These are phyloP conservation scores for Drosophila asahinai DNA, from an alignment of 1,140 invertebrate genomes.

Conservation along the genomic window DNA sequence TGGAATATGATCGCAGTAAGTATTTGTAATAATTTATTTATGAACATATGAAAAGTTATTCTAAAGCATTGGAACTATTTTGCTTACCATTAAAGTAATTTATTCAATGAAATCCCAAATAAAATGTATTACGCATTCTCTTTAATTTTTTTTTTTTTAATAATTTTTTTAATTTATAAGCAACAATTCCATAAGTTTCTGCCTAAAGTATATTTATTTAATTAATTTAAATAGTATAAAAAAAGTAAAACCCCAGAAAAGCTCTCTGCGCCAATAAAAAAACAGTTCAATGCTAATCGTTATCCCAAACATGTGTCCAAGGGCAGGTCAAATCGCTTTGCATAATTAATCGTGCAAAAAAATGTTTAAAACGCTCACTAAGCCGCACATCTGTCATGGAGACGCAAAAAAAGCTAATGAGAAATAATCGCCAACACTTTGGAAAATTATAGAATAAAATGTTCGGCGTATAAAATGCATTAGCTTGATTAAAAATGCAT, in stretches of 20 bases:
- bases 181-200: not conserved
- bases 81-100: too few species aligned
- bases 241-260: too few species aligned
- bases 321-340: conserved; percentile 31
- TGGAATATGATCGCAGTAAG: conserved; percentile 87
- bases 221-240: not conserved
- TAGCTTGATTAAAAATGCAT: conserved; percentile 48
- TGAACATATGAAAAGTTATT: too few species aligned
- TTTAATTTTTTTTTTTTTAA: not conserved
- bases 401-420: conserved; percentile 19
- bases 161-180: not conserved
- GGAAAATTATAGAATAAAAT: conserved; percentile 19
- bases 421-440: conserved; percentile 30
- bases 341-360: conserved; percentile 44
- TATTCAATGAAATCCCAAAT: too few species aligned
- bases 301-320: conserved; percentile 6
- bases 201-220: not conserved
- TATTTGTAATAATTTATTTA: conserved; percentile 21
- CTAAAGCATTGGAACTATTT: conserved; percentile 66
- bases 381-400: conserved; percentile 33
- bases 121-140: not conserved
- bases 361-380: conserved; percentile 28
- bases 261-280: not conserved
- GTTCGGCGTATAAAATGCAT: conserved; percentile 33
- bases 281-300: conserved; percentile 3